phyloP scores from a whole-genome alignment of 2,888 invertebrate genomes.

The Drosophila aldrichi region DNA sequence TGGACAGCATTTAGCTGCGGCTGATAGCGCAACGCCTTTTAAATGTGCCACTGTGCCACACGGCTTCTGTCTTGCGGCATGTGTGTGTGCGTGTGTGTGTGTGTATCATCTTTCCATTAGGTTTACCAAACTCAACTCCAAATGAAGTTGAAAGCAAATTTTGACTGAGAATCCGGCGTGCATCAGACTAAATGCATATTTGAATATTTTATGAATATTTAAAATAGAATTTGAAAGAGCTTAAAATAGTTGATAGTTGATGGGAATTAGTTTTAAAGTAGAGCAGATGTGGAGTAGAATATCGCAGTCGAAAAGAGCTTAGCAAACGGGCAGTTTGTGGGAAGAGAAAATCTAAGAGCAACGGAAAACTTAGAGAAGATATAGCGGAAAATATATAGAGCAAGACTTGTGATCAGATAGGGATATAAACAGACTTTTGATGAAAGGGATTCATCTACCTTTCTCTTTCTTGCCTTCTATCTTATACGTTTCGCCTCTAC shows the following conservation, averaged over 20 bases:
- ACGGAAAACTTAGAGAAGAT: too few species aligned
- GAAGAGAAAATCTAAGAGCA: background rate
- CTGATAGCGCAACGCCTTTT: slow-evolving; percentile 23
- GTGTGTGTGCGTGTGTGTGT: too few species aligned
- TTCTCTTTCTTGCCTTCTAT: too few species aligned
- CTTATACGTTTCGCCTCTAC: background rate
- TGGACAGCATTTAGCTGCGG: slow-evolving; percentile 53
- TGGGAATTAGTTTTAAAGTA: background rate
- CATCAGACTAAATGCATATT: background rate
- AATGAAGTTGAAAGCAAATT: background rate
- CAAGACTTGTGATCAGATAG: background rate
- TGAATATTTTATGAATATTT: background rate
- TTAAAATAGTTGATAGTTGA: background rate
- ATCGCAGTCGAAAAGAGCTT: background rate
- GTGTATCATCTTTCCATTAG: slow-evolving; percentile 2
- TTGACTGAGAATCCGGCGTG: background rate
- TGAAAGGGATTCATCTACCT: too few species aligned
- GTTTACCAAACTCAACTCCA: background rate
- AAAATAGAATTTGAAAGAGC: background rate
- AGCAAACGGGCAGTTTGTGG: background rate
- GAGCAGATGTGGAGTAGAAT: background rate
- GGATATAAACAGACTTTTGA: too few species aligned
- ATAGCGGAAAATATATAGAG: background rate
- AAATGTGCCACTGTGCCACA: slow-evolving; percentile 11
- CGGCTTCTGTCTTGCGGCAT: background rate